A percentile compares a stretch with the other conserved stretches of the same genome.
Evolutionary conservation across 2,888 invertebrate genomes (phyloP).

Genomic region (Rhingia rostrata): DNA sequence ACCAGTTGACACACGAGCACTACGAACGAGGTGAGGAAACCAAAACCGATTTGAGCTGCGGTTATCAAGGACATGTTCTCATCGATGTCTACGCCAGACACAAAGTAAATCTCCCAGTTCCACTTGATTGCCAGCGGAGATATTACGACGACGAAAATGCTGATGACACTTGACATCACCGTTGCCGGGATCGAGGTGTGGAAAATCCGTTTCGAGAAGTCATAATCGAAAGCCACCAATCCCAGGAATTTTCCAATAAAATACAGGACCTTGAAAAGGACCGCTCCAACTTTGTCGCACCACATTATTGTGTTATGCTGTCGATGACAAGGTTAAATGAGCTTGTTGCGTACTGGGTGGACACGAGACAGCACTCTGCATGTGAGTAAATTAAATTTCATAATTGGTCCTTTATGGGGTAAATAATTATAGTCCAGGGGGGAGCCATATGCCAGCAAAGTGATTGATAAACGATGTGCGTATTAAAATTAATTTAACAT

Average conservation of each 20-base stretch:
- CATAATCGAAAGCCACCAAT: slow-evolving; percentile 35
- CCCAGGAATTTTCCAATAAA: slow-evolving; percentile 52
- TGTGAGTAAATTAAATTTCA: slow-evolving; percentile 37
- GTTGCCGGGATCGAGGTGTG: slow-evolving; percentile 29
- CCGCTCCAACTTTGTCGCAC: slow-evolving; percentile 50
- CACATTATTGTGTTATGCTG: slow-evolving; percentile 16
- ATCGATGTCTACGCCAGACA: slow-evolving; percentile 51
- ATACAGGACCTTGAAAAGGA: slow-evolving; percentile 34
- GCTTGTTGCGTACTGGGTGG: not conserved
- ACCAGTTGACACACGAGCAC: slow-evolving; percentile 75
- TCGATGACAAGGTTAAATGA: not conserved
- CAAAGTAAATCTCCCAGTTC: slow-evolving; percentile 46
- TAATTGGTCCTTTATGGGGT: slow-evolving; percentile 44
- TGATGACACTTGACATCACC: slow-evolving; percentile 37
- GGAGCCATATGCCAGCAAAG: not conserved
- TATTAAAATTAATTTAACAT: not conserved
- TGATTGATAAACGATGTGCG: slow-evolving; percentile 3
- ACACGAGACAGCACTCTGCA: not conserved
- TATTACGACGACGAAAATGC: slow-evolving; percentile 33
- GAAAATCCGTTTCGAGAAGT: slow-evolving; percentile 34
- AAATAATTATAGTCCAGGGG: slow-evolving; percentile 41
- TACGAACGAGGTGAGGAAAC: slow-evolving; percentile 70
- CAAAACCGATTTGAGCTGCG: slow-evolving; percentile 44
- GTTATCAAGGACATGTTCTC: slow-evolving; percentile 58
- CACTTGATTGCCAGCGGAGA: slow-evolving; percentile 47